Evolutionary conservation across 2,113 vertebrate species (phyloP), one percentile per base, ranked within the genome.

Genomic region (Poecilia latipinna): DNA sequence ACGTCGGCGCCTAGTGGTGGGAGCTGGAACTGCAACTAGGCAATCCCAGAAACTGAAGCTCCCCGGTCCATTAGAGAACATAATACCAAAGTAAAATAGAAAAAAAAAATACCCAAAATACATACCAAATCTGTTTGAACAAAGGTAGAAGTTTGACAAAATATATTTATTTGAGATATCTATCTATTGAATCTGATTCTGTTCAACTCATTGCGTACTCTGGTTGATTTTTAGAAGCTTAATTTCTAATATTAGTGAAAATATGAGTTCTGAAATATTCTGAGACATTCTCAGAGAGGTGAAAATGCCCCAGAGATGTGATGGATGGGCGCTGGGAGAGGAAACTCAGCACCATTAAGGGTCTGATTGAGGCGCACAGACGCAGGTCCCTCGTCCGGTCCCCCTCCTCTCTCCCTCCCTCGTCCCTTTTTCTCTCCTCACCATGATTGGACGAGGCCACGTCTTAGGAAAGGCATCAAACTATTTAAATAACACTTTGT

Each of bases 401-500:
- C 44, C 12, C 63, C 61, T 29, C 33, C 68, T 66, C 17, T 71
- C 77, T 78, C 28, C 28, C 28, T 28, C 28, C 28, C 28, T 90
- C 94, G 89, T 87, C 90, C 92, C 89, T 90, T 91, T 91, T 86
- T 82, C 94, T 92, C 88, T 69, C 82, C 88, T 71, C 90, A 83
- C 74, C 88, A 89, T 92, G 94, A 98, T 98, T 98, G 97, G 97
- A 87, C 85, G 93, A 91, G 78, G 69, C 70, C 73, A 67, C 87
- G 78, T 89, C 94, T 93, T 88, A 95, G 96, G 96, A 97, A 97
- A 96, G 95, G 82, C 91, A 91, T 88, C 94, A 91, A 94, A 94
- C 91, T 93, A 96, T 95, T 98, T 97, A 98, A 97, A 97, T 92
- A 90, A 90, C 90, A 92, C 92, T 92, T 89, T 93, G 93, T 93